Evolutionary conservation across 1,140 invertebrate genomes (phyloP).

Genomic region (Zaprionus ghesquierei): DNA sequence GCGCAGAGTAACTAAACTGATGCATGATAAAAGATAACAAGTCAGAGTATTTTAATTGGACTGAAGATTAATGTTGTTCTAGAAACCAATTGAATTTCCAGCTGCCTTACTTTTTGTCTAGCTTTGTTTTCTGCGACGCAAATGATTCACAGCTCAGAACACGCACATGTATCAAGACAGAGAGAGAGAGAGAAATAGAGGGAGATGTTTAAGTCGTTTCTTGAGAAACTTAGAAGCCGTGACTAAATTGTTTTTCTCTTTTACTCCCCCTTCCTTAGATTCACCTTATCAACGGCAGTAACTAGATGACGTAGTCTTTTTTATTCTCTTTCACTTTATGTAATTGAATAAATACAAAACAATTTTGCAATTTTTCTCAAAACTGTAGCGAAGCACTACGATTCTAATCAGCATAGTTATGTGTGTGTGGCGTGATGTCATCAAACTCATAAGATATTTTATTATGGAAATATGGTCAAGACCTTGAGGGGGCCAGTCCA

Average conservation of each 20-base stretch:
- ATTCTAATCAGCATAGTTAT: slow-evolving; percentile 24
- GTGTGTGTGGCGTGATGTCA: slow-evolving; percentile 53
- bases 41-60: not conserved
- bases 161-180: no score
- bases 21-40: not conserved
- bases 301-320: not conserved
- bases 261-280: not conserved
- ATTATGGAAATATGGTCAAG: slow-evolving; percentile 18
- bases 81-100: not conserved
- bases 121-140: not conserved
- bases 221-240: not conserved
- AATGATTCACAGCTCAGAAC: not conserved
- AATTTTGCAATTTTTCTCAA: not conserved
- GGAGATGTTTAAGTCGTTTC: not conserved
- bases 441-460: slow-evolving; percentile 40
- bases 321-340: not conserved
- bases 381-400: not conserved
- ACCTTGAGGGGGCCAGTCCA: slow-evolving; percentile 4
- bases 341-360: slow-evolving; percentile 6
- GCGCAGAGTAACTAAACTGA: not conserved
- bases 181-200: no score
- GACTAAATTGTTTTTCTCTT: not conserved
- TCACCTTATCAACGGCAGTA: not conserved
- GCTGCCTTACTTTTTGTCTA: not conserved
- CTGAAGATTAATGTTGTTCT: not conserved